A percentile compares a stretch with the other conserved stretches of the same genome.
phyloP scores from a whole-genome alignment of 2,113 vertebrate genomes.

The Chaenocephalus aceratus region DNA sequence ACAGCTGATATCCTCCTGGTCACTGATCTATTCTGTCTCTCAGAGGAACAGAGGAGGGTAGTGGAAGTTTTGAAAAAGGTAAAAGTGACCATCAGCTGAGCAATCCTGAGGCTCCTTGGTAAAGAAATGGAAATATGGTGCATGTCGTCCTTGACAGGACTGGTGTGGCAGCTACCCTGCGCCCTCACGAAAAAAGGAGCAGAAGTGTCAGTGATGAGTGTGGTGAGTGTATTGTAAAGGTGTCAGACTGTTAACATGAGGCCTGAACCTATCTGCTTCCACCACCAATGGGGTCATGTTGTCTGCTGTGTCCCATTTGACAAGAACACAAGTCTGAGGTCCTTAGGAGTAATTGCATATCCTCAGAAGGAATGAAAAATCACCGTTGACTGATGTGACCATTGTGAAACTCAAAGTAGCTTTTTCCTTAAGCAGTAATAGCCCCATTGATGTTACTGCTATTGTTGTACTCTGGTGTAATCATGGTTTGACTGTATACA shows the following conservation, averaged over 20 bases:
- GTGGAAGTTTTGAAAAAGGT: not conserved
- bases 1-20: not conserved
- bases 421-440: conserved; percentile 16
- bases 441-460: conserved; percentile 9
- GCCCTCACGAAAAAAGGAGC: conserved; percentile 3
- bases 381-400: conserved; percentile 15
- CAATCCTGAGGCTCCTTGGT: not conserved
- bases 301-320: conserved; percentile 24
- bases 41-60: not conserved
- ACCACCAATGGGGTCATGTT: conserved; percentile 9
- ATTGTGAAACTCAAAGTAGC: conserved; percentile 32
- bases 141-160: conserved; percentile 1
- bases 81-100: not conserved
- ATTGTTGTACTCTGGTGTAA: conserved; percentile 23
- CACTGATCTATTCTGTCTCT: conserved; percentile 18
- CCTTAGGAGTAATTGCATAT: conserved; percentile 34
- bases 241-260: conserved; percentile 26
- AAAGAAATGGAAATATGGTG: conserved; percentile 24
- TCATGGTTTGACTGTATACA: conserved; percentile 6
- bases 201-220: conserved; percentile 25
- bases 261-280: conserved; percentile 29
- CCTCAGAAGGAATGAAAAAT: conserved; percentile 17
- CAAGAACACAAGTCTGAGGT: conserved; percentile 31
- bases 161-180: not conserved
- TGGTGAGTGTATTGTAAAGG: conserved; percentile 10